Base-by-base conservation (phyloP, 2,888 invertebrate genomes). In the Eugnorisma glareosa region DNA sequence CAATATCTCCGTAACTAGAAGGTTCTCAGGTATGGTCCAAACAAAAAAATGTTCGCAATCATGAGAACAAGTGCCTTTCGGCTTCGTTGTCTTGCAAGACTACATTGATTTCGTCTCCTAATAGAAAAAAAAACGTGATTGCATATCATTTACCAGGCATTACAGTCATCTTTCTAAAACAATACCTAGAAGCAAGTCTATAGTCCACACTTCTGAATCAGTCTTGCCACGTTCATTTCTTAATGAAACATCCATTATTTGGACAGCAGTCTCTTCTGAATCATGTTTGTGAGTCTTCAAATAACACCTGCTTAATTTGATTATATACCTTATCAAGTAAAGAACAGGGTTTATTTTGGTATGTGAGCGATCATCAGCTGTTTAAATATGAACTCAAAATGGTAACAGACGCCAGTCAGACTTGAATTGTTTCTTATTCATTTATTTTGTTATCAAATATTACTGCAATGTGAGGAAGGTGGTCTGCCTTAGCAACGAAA, bases 311-410 rank as follows among this genome's bases (percentile, higher is more conserved):
- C 6, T 1, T 28, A 15, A 15, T 66, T 21, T 8, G 24, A 67
- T 59, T 67, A 3, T 59, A 69, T 24, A 75, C 71, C 67, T 71
- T 86, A 82, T 28, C 0, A 0, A 13, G 0, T 61, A 13, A 0
- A 0, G 0, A 0, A 21, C 80, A 86, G 11, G 59, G 78, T 80
- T 31, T 40, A 57, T 54, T 67, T 79, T 80, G 2, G 31, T 31
- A 5, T 80, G 61, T 8, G 21, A 1, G 4, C 15, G 6, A 21
- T 59, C 66, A 84, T 81, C 88, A 88, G 89, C 89, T 88, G 88
- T 80, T 88, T 67, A 88, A 88, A 88, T 54, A 88, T 73, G 67
- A 54, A 63, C 64, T 57, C 35, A 63, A 28, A 78, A 78, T 75
- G 67, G 67, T 75, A 66, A 73, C 79, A 79, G 78, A 77, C 80